Evolutionary conservation across 2,113 vertebrate species (phyloP).

Genomic region (Amphiprion percula): DNA sequence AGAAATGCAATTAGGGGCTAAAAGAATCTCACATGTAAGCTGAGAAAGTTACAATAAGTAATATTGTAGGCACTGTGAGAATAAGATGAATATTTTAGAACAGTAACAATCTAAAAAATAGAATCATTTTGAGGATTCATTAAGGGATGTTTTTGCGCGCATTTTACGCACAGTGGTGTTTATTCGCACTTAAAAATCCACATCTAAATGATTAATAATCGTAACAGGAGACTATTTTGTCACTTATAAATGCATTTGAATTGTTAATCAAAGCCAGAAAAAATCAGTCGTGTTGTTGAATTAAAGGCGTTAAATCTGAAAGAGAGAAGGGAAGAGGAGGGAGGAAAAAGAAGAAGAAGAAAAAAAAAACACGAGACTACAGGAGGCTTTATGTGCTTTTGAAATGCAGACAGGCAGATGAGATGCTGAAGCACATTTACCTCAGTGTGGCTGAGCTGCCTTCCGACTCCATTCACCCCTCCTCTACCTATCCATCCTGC

Average conservation of each 20-base stretch:
- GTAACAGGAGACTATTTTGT: too few species aligned
- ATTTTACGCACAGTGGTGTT: too few species aligned
- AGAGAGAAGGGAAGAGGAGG: neutral
- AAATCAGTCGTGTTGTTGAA: neutral
- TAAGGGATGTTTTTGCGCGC: too few species aligned
- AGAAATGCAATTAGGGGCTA: too few species aligned
- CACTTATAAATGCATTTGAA: neutral
- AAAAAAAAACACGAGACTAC: neutral
- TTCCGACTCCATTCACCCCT: constrained; percentile 41
- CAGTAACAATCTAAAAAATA: too few species aligned
- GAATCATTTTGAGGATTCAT: too few species aligned
- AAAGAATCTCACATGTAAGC: too few species aligned
- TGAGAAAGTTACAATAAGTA: too few species aligned
- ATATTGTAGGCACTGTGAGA: too few species aligned
- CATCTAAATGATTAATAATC: neutral
- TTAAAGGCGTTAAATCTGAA: constrained; percentile 3
- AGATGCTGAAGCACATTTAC: constrained; percentile 52
- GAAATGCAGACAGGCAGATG: constrained; percentile 58
- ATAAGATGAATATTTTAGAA: too few species aligned
- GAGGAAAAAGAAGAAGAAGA: neutral
- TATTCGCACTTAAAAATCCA: too few species aligned
- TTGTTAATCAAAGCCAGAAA: neutral
- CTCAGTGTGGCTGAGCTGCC: constrained; percentile 40
- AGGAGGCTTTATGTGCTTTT: constrained; percentile 11
- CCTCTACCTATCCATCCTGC: constrained; percentile 64